Evolutionary conservation across 2,888 invertebrate genomes (phyloP), one percentile per base, ranked within the genome.

Genomic region (Sicus ferrugineus): DNA sequence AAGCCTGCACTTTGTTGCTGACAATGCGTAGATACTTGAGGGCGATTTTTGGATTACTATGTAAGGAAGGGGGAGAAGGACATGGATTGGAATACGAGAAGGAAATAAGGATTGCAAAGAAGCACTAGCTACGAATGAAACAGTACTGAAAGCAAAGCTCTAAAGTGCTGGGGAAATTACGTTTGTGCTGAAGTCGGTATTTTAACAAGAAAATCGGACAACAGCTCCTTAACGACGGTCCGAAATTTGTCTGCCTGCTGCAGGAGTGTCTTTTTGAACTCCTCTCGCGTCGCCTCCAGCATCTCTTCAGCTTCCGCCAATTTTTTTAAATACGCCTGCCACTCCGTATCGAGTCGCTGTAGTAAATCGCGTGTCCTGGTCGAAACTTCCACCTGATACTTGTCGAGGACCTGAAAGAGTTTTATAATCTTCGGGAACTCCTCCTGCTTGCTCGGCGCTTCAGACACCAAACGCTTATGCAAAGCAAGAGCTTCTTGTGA

Each of bases 361-460:
- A 84, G 74, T 68, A 81, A 76, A 11, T 77, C 58, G 0, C 77
- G 77, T 1, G 78, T 77, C 2, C 74, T 69, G 2, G 77, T 73
- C 2, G 90, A 86, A 66, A 94, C 84, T 66, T 90, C 88, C 0
- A 94, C 91, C 74, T 92, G 90, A 81, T 94, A 94, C 80, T 93
- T 94, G 70, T 87, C 90, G 68, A 94, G 83, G 21, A 90, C 88
- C 42, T 85, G 85, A 86, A 94, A 92, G 81, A 94, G 89, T 67
- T 94, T 93, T 62, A 89, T 86, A 71, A 96, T 92, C 6, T 90
- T 89, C 0, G 91, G 90, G 82, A 96, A 95, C 72, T 90, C 89
- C 62, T 87, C 87, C 82, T 94, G 92, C 69, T 91, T 89, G 0
- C 79, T 75, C 0, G 88, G 82, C 65, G 91, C 86, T 79, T 95